Base-by-base conservation (phyloP, 2,113 vertebrate species). In the Calypte anna region DNA sequence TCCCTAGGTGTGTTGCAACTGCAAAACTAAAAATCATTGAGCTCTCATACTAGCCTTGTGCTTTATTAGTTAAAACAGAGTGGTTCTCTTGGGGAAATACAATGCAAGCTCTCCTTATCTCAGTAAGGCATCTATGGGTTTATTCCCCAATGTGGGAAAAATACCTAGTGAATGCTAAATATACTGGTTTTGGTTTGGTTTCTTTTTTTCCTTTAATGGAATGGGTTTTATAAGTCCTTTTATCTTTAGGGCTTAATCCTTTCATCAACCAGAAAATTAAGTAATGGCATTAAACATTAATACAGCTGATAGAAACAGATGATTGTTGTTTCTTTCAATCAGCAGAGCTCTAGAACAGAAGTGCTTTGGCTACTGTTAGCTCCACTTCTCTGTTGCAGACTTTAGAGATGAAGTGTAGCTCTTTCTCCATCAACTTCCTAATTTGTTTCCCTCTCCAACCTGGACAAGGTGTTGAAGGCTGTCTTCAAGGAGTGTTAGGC, bases 331-430 rank as follows among this genome's bases (percentile, higher is more conserved):
- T 58, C 14, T 63, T 92, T 88, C 25, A 21, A 43, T 59, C 25
- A 84, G 6, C 20, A 67, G 38, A 86, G 40, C 30, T 75, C 23
- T 15, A n/a, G 10, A 28, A 27, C 36, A 90, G 53, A 64, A 92
- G 18, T 31, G 7, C n/a, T 53, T 55, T 68, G 33, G 40, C 17
- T 78, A 2, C n/a, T 53, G 5, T 24, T 59, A 40, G 44, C 14
- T 72, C 4, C 5, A 5, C 7, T 80, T 46, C 23, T 4, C 12
- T 46, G 8, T 17, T 77, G 24, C 31, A 67, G 51, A 33, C 31
- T 38, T n/a, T 1, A 13, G 51, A 43, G 38, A 3, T 75, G 12
- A 63, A 63, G 5, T 7, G 1, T 15, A 0, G 3, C 7, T 55
- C 20, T 55, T 82, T 73, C 46, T 83, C 14, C 13, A 20, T 70